Evolutionary conservation across 2,113 vertebrate genomes (phyloP).

Genomic region (Neogale vison): DNA sequence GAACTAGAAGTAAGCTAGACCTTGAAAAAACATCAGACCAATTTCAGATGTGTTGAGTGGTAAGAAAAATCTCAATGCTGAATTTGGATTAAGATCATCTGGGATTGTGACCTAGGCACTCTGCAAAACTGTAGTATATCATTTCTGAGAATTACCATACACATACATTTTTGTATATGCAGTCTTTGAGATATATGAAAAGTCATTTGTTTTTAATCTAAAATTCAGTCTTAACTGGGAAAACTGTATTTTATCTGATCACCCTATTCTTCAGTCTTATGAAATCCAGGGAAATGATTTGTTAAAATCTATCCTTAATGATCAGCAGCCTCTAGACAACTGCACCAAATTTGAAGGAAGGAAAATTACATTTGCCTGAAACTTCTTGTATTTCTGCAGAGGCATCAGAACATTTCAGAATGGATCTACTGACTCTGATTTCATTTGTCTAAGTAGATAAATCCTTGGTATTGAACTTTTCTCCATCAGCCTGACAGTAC

Average conservation of each 20-base stretch:
- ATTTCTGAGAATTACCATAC: neutral
- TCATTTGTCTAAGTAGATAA: conserved; percentile 92
- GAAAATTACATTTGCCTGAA: conserved; percentile 85
- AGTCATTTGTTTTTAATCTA: neutral
- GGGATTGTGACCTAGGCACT: neutral
- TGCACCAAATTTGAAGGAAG: conserved; percentile 83
- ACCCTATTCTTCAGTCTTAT: neutral
- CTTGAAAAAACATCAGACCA: neutral
- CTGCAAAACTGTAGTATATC: neutral
- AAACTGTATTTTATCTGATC: neutral
- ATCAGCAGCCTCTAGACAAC: conserved; percentile 19
- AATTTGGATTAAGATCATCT: neutral
- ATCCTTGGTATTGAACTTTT: conserved; percentile 89
- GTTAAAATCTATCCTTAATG: conserved; percentile 20
- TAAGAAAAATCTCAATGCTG: neutral
- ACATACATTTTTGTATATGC: neutral
- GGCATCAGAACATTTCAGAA: conserved; percentile 83
- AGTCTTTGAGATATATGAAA: neutral
- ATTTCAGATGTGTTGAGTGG: neutral
- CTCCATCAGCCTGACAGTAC: conserved; percentile 83
- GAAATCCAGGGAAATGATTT: neutral
- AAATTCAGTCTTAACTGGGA: neutral
- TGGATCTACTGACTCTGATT: conserved; percentile 87
- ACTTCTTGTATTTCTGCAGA: conserved; percentile 74
- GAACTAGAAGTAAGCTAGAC: neutral